A percentile compares a stretch with the other conserved stretches of the same genome.
phyloP scores from a whole-genome alignment of 2,888 invertebrate genomes.

The Pterostichus madidus region DNA sequence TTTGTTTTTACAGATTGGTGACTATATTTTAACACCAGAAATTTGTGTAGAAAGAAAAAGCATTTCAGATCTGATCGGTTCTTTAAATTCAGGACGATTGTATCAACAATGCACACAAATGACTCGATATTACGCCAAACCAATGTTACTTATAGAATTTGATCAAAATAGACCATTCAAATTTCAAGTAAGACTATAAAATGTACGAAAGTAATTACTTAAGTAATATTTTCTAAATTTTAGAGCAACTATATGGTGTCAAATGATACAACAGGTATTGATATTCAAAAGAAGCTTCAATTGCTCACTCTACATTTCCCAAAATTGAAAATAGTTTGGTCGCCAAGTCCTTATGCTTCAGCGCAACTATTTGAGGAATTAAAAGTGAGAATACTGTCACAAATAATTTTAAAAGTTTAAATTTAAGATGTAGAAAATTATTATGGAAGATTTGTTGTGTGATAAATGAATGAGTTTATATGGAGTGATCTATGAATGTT shows the following conservation, averaged over 20 bases:
- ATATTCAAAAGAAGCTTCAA: slow-evolving; percentile 92
- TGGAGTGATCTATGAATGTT: no score
- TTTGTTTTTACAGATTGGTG: slow-evolving; percentile 87
- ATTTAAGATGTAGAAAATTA: no score
- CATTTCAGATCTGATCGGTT: slow-evolving; percentile 96
- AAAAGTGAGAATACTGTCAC: slow-evolving; percentile 82
- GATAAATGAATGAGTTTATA: no score
- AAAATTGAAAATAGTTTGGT: slow-evolving; percentile 95
- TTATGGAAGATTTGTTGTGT: no score
- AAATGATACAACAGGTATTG: slow-evolving; percentile 86
- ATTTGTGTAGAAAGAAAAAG: slow-evolving; percentile 98
- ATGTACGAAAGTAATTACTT: background rate
- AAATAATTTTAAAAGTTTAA: slow-evolving; percentile 42
- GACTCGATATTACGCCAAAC: slow-evolving; percentile 92
- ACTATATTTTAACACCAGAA: slow-evolving; percentile 97
- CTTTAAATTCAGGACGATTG: slow-evolving; percentile 95
- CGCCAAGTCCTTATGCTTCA: slow-evolving; percentile 96
- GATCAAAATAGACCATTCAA: slow-evolving; percentile 95
- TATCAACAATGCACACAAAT: slow-evolving; percentile 97
- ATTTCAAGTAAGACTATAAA: slow-evolving; percentile 83
- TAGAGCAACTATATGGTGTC: slow-evolving; percentile 90
- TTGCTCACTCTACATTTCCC: slow-evolving; percentile 98
- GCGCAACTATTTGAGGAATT: slow-evolving; percentile 97
- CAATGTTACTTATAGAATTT: slow-evolving; percentile 96
- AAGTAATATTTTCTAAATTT: slow-evolving; percentile 70